Percentiles rank a stretch among this genome's conserved stretches.
phyloP scores from a whole-genome alignment of 2,888 invertebrate genomes.

The Hypercompe scribonia region DNA sequence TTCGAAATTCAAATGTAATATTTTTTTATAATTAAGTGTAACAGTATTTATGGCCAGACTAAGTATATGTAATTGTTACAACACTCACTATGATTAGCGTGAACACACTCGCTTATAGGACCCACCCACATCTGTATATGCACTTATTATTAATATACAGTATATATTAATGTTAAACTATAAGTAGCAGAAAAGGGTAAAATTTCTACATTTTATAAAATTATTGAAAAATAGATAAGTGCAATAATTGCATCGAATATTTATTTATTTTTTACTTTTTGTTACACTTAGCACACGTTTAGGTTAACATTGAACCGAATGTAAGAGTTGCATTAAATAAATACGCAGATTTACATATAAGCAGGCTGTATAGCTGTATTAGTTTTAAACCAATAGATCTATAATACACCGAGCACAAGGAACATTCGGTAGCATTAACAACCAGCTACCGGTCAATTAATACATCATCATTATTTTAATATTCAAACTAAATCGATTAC shows the following conservation, averaged over 20 bases:
- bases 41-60: too few relatives aligned
- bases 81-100: slow-evolving; percentile 10
- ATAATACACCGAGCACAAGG: slow-evolving; percentile 30
- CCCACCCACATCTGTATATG: not conserved
- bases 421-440: slow-evolving; percentile 43
- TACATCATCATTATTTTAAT: slow-evolving; percentile 61
- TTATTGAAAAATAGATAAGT: too few relatives aligned
- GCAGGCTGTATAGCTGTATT: slow-evolving; percentile 2
- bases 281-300: too few relatives aligned
- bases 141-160: not conserved
- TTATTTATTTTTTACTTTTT: too few relatives aligned
- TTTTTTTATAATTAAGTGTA: too few relatives aligned
- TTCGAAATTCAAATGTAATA: too few relatives aligned
- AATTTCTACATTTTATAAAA: too few relatives aligned
- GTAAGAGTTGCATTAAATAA: not conserved
- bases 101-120: not conserved
- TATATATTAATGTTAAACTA: too few relatives aligned
- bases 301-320: too few relatives aligned
- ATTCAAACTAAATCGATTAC: slow-evolving; percentile 60
- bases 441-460: slow-evolving; percentile 60
- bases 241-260: too few relatives aligned
- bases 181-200: too few relatives aligned
- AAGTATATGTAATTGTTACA: slow-evolving; percentile 12
- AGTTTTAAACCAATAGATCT: slow-evolving; percentile 32
- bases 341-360: not conserved